phyloP scores from a whole-genome alignment of 2,888 invertebrate genomes.

The Philopedon plagiatum region DNA sequence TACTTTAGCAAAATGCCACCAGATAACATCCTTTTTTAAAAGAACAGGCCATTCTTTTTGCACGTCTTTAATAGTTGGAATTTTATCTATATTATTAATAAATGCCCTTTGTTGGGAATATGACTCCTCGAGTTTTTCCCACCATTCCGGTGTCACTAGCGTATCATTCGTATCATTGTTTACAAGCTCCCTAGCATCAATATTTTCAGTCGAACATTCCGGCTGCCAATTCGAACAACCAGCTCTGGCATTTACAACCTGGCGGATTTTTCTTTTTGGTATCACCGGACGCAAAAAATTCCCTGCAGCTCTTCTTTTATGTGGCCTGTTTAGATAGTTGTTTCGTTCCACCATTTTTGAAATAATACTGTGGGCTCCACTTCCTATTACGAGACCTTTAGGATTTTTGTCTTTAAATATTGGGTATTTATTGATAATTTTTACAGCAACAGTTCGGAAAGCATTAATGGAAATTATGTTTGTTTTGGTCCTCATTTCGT shows the following conservation, averaged over 20 bases:
- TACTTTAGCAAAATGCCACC: conserved; percentile 6
- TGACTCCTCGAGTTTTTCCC: conserved; percentile 13
- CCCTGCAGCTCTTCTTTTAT: background rate
- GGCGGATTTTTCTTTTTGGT: background rate
- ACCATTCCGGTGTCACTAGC: too few relatives aligned
- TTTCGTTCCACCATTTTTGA: conserved; percentile 5
- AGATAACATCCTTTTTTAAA: background rate
- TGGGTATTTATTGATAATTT: conserved; percentile 14
- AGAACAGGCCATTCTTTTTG: too few relatives aligned
- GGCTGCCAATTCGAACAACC: background rate
- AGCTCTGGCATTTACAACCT: conserved; percentile 13
- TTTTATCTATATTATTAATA: too few relatives aligned
- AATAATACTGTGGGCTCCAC: background rate
- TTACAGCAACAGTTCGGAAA: conserved; percentile 7
- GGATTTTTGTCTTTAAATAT: conserved; percentile 5
- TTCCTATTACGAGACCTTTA: background rate
- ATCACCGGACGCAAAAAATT: background rate
- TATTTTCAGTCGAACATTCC: too few relatives aligned
- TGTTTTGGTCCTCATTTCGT: conserved; percentile 17
- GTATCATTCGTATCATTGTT: background rate
- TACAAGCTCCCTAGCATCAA: background rate
- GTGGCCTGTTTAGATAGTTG: conserved; percentile 3
- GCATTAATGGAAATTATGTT: background rate
- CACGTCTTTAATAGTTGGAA: too few relatives aligned
- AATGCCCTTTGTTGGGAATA: background rate